Evolutionary conservation across 2,113 vertebrate genomes (phyloP).

Genomic region (Chloropsis hardwickii): DNA sequence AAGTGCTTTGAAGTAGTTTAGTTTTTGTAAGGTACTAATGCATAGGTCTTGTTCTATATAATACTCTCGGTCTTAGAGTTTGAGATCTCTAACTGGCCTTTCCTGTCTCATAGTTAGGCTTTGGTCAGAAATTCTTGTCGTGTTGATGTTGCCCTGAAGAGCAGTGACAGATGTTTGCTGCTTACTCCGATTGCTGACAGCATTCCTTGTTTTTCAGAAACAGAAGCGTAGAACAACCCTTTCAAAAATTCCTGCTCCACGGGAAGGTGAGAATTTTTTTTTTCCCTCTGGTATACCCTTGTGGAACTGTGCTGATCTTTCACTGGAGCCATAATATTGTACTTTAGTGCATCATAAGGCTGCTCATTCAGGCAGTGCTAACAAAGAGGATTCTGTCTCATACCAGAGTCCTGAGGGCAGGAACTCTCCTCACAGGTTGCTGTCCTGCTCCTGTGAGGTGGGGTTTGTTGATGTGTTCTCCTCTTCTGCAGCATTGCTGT

Average conservation of each 20-base stretch:
- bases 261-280: constrained; percentile 66
- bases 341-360: background rate
- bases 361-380: background rate
- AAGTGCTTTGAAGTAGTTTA: background rate
- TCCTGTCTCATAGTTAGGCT: background rate
- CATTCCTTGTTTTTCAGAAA: constrained; percentile 59
- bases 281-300: background rate
- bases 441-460: background rate
- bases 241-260: constrained; percentile 78
- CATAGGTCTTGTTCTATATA: background rate
- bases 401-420: background rate
- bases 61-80: background rate
- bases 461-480: background rate
- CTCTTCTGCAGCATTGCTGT: background rate
- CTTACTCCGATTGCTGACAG: background rate
- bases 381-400: background rate
- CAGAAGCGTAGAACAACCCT: constrained; percentile 66
- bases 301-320: background rate
- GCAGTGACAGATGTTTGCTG: background rate
- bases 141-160: background rate
- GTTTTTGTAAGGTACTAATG: background rate
- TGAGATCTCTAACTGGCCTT: background rate
- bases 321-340: background rate
- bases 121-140: background rate
- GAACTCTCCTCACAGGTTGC: background rate